phyloP scores from a whole-genome alignment of 2,113 vertebrate species.

The Oreochromis spilurus region DNA sequence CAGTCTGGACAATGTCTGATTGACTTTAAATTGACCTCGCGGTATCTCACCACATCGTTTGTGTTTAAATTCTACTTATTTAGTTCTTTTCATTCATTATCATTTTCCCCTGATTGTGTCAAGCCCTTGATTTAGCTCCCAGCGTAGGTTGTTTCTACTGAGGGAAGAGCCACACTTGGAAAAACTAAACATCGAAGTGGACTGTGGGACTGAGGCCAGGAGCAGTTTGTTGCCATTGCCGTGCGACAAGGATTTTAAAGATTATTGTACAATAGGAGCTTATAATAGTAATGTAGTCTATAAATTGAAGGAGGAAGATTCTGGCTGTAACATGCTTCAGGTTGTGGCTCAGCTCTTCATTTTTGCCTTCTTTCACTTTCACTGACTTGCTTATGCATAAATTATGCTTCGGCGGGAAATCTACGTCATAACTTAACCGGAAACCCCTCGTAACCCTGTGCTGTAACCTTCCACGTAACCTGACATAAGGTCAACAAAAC shows the following conservation, averaged over 20 bases:
- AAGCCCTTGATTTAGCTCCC: slow-evolving; percentile 47
- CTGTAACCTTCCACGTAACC: neutral
- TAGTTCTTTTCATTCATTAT: slow-evolving; percentile 20
- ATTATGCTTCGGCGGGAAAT: neutral
- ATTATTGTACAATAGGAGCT: neutral
- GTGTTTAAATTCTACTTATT: slow-evolving; percentile 24
- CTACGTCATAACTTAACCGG: neutral
- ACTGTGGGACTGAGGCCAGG: slow-evolving; percentile 30
- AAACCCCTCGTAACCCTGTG: neutral
- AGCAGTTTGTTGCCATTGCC: neutral
- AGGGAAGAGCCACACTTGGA: slow-evolving; percentile 33
- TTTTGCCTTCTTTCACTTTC: neutral
- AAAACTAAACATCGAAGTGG: slow-evolving; percentile 50
- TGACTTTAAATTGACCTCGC: slow-evolving; percentile 38
- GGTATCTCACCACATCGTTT: neutral
- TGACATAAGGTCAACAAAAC: neutral
- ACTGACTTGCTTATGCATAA: neutral
- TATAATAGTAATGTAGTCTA: neutral
- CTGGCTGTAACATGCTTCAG: neutral
- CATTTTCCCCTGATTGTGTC: slow-evolving; percentile 7
- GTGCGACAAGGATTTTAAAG: slow-evolving; percentile 2
- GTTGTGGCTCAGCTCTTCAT: neutral
- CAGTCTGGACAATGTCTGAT: slow-evolving; percentile 30
- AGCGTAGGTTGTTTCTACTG: slow-evolving; percentile 26
- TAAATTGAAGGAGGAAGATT: neutral